phyloP scores from a whole-genome alignment of 2,113 vertebrate species.

The Heteronetta atricapilla region DNA sequence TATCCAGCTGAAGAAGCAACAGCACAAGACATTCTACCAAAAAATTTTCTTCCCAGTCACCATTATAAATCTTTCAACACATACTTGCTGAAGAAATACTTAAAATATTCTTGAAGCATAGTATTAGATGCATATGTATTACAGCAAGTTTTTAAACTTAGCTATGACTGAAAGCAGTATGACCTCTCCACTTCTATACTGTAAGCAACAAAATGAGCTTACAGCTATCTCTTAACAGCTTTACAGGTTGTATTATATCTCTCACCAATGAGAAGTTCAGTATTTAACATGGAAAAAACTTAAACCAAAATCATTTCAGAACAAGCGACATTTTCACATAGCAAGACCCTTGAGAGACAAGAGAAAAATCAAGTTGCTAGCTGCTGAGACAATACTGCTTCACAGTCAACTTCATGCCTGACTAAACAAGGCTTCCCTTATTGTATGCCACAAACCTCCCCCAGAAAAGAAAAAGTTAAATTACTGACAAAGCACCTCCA shows the following conservation, averaged over 20 bases:
- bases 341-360: neutral
- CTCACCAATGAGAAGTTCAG: neutral
- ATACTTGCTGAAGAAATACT: neutral
- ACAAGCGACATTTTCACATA: neutral
- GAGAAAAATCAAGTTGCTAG: neutral
- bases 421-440: neutral
- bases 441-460: neutral
- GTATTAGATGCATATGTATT: neutral
- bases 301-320: neutral
- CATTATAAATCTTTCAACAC: neutral
- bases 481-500: neutral
- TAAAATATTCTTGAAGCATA: neutral
- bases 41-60: neutral
- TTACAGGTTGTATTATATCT: neutral
- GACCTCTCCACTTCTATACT: neutral
- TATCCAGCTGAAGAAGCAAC: neutral
- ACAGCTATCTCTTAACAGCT: neutral
- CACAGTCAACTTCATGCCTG: neutral
- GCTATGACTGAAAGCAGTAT: neutral
- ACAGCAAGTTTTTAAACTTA: neutral
- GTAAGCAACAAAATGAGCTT: neutral
- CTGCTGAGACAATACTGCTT: neutral
- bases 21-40: neutral
- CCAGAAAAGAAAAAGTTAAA: neutral
- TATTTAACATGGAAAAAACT: neutral